Conservation (phyloP, 2,797 vertebrate genomes). For the Sebastolobus alascanus region DNA sequence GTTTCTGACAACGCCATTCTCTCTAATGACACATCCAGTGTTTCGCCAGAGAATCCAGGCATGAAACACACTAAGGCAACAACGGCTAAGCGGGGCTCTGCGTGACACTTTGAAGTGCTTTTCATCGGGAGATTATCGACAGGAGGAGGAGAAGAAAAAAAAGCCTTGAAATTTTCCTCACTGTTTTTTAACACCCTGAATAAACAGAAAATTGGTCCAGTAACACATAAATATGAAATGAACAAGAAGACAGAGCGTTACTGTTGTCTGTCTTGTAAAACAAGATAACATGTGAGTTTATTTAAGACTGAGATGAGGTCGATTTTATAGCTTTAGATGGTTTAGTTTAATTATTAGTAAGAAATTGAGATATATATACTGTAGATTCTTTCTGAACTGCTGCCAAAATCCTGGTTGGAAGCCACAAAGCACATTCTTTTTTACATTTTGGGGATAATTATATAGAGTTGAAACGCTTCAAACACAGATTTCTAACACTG, state of each 20-base stretch:
- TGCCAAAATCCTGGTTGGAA: neutral
- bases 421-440: neutral
- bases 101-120: slow-evolving; percentile 71
- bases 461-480: neutral
- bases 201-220: slow-evolving; percentile 28
- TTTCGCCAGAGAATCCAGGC: slow-evolving; percentile 61
- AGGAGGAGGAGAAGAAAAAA: slow-evolving; percentile 36
- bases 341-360: slow-evolving; percentile 9
- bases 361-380: neutral
- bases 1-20: slow-evolving; percentile 48
- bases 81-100: slow-evolving; percentile 50
- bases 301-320: slow-evolving; percentile 10
- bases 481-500: neutral
- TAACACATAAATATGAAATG: slow-evolving; percentile 37
- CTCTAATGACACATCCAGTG: slow-evolving; percentile 59
- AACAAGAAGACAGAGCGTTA: slow-evolving; percentile 15
- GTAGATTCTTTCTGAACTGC: neutral
- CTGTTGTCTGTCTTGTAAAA: neutral
- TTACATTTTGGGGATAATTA: neutral
- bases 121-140: slow-evolving; percentile 69
- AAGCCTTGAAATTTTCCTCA: slow-evolving; percentile 37
- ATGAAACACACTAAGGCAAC: slow-evolving; percentile 64
- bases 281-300: slow-evolving; percentile 10
- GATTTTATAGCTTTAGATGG: slow-evolving; percentile 19
- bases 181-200: slow-evolving; percentile 31